These are phyloP conservation scores for Sericinus montela DNA, from an alignment of 2,888 invertebrate genomes.

Conservation along the genomic window DNA sequence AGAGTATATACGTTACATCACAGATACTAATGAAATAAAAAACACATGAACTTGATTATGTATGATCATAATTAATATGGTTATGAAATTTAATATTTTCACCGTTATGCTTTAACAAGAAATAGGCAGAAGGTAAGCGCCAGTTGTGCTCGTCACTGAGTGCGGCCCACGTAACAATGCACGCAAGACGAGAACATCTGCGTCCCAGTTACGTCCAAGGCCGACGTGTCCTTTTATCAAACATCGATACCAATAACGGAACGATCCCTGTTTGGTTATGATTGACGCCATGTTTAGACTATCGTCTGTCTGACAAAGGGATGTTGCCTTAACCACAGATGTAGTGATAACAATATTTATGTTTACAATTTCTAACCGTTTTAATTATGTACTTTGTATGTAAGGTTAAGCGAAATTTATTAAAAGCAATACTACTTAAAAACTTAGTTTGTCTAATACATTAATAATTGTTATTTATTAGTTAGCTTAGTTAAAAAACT, in stretches of 20 bases:
- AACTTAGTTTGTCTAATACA: too few relatives aligned
- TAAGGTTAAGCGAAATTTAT: too few relatives aligned
- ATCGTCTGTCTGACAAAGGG: constrained; percentile 33
- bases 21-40: too few relatives aligned
- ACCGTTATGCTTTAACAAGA: background rate
- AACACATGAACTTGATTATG: too few relatives aligned
- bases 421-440: too few relatives aligned
- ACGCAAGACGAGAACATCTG: constrained; percentile 45
- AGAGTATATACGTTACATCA: too few relatives aligned
- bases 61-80: too few relatives aligned
- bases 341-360: constrained; percentile 10
- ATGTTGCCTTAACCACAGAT: constrained; percentile 12
- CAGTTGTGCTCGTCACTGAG: background rate
- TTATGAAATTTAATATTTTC: background rate
- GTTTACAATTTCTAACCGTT: background rate
- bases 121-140: background rate
- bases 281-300: constrained; percentile 41
- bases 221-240: constrained; percentile 55
- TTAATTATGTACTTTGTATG: background rate
- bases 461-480: too few relatives aligned
- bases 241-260: constrained; percentile 45
- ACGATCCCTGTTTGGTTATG: constrained; percentile 37
- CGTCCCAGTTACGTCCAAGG: constrained; percentile 57
- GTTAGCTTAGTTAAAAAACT: too few relatives aligned
- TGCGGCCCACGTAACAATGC: constrained; percentile 19